Evolutionary conservation across 2,797 vertebrate species (phyloP), one percentile per base, ranked within the genome.

Genomic region (Acipenser oxyrinchus): DNA sequence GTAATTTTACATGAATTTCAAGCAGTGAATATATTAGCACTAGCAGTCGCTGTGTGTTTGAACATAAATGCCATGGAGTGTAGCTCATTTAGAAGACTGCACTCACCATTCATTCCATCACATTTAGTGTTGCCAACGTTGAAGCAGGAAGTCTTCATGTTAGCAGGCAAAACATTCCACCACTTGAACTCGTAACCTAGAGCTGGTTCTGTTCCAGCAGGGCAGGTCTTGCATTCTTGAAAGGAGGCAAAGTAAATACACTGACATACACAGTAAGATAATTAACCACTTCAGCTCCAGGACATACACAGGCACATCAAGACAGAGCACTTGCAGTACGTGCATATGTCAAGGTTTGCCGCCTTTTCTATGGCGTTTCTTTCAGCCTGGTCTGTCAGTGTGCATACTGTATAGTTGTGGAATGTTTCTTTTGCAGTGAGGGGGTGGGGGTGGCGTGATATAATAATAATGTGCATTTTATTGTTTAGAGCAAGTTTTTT

Each of bases 81-180:
- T 62, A 37, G 23, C 23, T 37, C 23, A 37, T 37, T 37, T 37
- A 2, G 23, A 37, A 58, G 55, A 37, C 65, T 51, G 64, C 60
- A 76, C 93, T 87, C 78, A 99, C 96, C 96, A 0, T 94, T 98
- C 95, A 97, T 95, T 68, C 80, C 86, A 50, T 99, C 95, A 18
- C 97, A 99, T 73, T 97, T 98, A 0, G 93, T 92, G 82, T 98
- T 99, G 67, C 93, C 95, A 1, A 99, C 94, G 8, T 98, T 99
- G 81, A 99, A 97, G 77, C 96, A 99, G 67, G 95, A 97, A 0
- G 95, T 95, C 86, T 96, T 97, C 94, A 98, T 98, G 78, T 96
- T 97, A 69, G 79, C 69, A 12, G 96, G 96, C 63, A 99, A 86
- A 51, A 94, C 79, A 62, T 99, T 98, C 96, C 96, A 99, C 97